phyloP scores from a whole-genome alignment of 2,113 vertebrate genomes.

The Benthochromis sp. region DNA sequence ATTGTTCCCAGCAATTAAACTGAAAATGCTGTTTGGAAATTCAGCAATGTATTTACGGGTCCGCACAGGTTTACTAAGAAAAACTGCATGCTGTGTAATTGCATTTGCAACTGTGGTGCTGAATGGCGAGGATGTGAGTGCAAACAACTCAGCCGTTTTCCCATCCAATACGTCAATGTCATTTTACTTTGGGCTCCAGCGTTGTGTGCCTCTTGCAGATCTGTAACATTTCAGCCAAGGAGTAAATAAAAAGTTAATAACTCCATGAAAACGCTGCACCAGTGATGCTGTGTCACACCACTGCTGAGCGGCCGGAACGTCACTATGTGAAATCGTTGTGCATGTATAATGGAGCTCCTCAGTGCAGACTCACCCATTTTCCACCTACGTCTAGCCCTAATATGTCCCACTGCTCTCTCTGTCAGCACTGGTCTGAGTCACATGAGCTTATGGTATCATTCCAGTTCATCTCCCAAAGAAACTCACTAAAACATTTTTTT shows the following conservation, averaged over 20 bases:
- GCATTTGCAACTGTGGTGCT: neutral
- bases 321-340: constrained; percentile 2
- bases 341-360: constrained; percentile 2
- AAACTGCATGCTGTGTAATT: neutral
- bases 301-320: neutral
- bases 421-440: neutral
- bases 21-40: neutral
- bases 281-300: constrained; percentile 5
- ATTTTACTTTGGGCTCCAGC: neutral
- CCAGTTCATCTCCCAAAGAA: neutral
- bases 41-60: neutral
- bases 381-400: neutral
- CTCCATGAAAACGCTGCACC: neutral
- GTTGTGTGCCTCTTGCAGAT: neutral
- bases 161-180: neutral
- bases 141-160: neutral
- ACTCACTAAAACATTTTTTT: neutral
- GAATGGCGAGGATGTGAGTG: neutral
- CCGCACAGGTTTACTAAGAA: neutral
- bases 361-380: neutral
- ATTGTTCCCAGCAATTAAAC: neutral
- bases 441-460: neutral
- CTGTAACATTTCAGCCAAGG: neutral
- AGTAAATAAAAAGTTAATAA: neutral
- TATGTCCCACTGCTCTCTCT: neutral